Base-by-base conservation (phyloP, 2,113 vertebrate genomes). In the Anseranas semipalmata region DNA sequence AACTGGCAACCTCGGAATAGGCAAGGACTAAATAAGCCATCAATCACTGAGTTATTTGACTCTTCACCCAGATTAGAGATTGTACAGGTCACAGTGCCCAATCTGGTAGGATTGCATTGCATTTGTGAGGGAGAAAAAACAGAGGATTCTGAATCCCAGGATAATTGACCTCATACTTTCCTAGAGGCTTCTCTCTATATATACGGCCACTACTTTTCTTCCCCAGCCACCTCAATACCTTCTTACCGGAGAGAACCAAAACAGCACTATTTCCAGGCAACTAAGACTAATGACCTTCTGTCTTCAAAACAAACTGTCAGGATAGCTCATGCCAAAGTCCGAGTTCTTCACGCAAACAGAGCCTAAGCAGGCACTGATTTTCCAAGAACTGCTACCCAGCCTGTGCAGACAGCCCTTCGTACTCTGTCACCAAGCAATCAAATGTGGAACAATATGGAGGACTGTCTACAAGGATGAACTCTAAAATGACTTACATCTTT, bases 371-470 rank as follows among this genome's bases (percentile, higher is more conserved):
- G 33, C 39, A 18, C 0, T 3, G 43, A 15, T 41, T 85, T 88
- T 93, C 93, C 77, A 87, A 65, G 83, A 85, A 92, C 39, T 20
- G 25, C 56, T 27, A 63, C 24, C 48, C 81, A 18, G 25, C 41
- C 73, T 8, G 15, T 7, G 10, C 39, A n/a, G 52, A 60, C 2
- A 33, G 18, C 52, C 35, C 79, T 7, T 33, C 18, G 53, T 45
- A 21, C 48, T 50, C 68, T 11, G 30, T 12, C 83, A n/a, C 52
- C 43, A 25, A 53, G n/a, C 55, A 74, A 17, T 27, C 59, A 10
- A 45, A 52, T 0, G 0, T 6, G 41, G 37, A 66, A n/a, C 24
- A 41, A 48, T 17, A 22, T 0, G 1, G 37, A 68, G 48, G 13
- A 30, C 27, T 46, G 55, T 80, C 30, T 58, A 37, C 5, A 7